phyloP scores from a whole-genome alignment of 2,113 vertebrate species.

The Poicephalus gulielmi region DNA sequence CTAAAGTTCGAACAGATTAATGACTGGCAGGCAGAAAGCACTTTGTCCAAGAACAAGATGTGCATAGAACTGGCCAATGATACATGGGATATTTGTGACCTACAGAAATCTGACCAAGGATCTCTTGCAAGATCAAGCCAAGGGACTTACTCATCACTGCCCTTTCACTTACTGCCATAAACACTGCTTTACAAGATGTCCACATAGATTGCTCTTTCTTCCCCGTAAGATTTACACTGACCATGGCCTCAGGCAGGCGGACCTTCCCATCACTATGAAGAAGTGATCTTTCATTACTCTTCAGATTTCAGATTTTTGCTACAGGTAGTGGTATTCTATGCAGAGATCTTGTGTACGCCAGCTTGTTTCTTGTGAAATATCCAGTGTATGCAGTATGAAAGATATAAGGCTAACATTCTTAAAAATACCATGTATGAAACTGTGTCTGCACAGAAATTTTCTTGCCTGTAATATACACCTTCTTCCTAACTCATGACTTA shows the following conservation, averaged over 20 bases:
- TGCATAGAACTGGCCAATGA: neutral
- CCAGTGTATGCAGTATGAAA: neutral
- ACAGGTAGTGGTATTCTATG: neutral
- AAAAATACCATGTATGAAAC: neutral
- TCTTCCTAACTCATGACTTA: fast-evolving
- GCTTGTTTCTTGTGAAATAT: neutral
- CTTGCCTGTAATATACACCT: neutral
- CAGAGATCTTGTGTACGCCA: neutral
- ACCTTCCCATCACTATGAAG: neutral
- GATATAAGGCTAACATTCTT: neutral
- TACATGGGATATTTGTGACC: fast-evolving
- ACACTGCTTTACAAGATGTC: neutral
- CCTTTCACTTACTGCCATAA: neutral
- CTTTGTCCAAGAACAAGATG: neutral
- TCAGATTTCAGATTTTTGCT: neutral
- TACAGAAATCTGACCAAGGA: neutral
- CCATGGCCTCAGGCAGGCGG: neutral
- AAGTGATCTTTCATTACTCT: neutral
- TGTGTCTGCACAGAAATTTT: neutral
- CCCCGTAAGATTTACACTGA: neutral
- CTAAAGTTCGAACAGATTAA: neutral
- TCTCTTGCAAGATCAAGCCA: neutral
- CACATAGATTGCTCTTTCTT: neutral
- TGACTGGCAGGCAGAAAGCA: neutral
- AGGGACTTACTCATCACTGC: neutral